Evolutionary conservation across 2,888 invertebrate genomes (phyloP).

Genomic region (Netelia virgata): DNA sequence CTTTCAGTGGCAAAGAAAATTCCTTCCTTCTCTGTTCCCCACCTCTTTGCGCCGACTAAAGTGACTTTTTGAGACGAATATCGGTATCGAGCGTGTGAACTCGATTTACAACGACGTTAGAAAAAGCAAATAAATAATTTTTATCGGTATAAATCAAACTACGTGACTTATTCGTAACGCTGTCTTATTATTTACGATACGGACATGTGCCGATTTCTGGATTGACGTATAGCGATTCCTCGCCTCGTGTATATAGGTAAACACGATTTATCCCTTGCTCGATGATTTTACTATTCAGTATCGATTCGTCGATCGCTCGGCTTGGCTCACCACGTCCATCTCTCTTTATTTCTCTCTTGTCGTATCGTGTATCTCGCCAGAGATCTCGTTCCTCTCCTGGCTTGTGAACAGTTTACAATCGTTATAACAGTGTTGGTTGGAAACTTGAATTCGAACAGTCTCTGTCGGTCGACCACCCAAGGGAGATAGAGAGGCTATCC

Average conservation of each 20-base stretch:
- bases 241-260: constrained; percentile 14
- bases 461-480: constrained; percentile 40
- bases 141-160: too few relatives aligned
- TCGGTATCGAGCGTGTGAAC: neutral
- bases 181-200: too few relatives aligned
- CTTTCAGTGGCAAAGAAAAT: neutral
- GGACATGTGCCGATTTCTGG: neutral
- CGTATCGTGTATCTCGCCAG: constrained; percentile 42
- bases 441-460: constrained; percentile 48
- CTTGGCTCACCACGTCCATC: constrained; percentile 23
- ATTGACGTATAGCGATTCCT: neutral
- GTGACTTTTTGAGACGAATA: neutral
- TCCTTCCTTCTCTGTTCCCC: neutral
- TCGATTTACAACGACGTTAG: too few relatives aligned
- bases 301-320: constrained; percentile 53
- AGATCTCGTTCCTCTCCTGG: constrained; percentile 35
- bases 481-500: neutral
- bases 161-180: too few relatives aligned
- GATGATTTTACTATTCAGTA: constrained; percentile 53
- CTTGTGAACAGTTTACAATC: constrained; percentile 27
- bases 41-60: neutral
- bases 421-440: constrained; percentile 38
- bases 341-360: constrained; percentile 4
- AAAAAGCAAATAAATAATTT: too few relatives aligned
- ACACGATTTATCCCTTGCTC: constrained; percentile 63